Base-by-base conservation (phyloP, 1,140 invertebrate genomes). In the Thalassaphorura encarpata region DNA sequence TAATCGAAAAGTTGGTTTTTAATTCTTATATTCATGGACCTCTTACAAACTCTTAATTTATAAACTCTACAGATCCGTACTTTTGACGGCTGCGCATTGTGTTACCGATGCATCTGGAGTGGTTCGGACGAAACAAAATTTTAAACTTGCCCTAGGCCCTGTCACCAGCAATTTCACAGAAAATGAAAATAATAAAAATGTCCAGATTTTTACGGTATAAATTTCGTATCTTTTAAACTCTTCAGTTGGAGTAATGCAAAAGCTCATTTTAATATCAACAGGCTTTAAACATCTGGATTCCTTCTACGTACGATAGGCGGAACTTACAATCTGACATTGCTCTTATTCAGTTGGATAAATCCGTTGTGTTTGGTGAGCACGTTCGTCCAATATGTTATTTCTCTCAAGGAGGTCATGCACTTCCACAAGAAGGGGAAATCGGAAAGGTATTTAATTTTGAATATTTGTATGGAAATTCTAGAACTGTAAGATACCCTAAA, bases 301-400 rank as follows among this genome's bases (percentile, higher is more conserved):
- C 51, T 13, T n/a, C 26, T 1, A 50, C 45, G 23, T 56, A 52
- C 18, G 42, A 52, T 48, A 15, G 23, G 15, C 28, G 43, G 41
- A 58, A 21, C 33, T 26, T 39, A 0, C 29, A 47, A 45, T 52
- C 56, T 8, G 74, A 76, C 55, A 74, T 76, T 24, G 74, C 74
- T 21, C 56, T 76, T 3, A 61, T 76, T 2, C 66, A 71, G 42
- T 59, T 76, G 6, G 63, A 63, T 16, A 50, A 67, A 29, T 68
- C 69, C 1, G 69, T 73, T 3, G 46, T 50, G 8, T 74, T 69
- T 59, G 60, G 65, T 8, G 64, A 69, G 5, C 67, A 69, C 27
- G 70, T 75, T 6, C 66, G 71, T 41, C 74, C 74, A 2, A 66
- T 74, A 8, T 76, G 74, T 60, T 46, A 51, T 26, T 27, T 50